phyloP scores from a whole-genome alignment of 2,888 invertebrate species.

The Tetragnatha montana region DNA sequence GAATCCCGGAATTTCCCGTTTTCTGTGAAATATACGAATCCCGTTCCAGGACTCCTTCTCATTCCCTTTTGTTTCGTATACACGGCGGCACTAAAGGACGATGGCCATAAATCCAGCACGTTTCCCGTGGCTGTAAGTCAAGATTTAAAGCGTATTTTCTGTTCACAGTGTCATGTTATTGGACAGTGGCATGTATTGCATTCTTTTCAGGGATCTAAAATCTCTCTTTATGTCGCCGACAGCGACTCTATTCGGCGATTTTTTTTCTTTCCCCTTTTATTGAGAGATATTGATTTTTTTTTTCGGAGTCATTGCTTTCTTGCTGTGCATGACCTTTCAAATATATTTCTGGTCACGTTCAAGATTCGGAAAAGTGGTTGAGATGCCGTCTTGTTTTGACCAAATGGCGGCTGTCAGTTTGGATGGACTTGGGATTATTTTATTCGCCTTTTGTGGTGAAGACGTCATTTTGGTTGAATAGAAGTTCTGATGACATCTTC shows the following conservation, averaged over 20 bases:
- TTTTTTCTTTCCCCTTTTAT: neutral
- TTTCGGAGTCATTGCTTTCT: constrained; percentile 3
- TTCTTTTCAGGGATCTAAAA: constrained; percentile 32
- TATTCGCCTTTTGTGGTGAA: neutral
- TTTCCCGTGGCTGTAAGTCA: constrained; percentile 44
- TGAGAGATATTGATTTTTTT: constrained; percentile 23
- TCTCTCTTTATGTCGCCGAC: constrained; percentile 7
- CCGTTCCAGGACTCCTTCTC: neutral
- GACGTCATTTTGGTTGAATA: too few species aligned
- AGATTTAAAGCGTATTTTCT: constrained; percentile 52
- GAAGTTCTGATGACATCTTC: neutral
- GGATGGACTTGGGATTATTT: constrained; percentile 3
- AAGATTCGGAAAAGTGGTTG: neutral
- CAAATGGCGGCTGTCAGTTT: neutral
- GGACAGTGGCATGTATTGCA: constrained; percentile 44
- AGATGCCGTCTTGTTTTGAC: neutral
- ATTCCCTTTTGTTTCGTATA: constrained; percentile 20
- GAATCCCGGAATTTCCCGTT: neutral
- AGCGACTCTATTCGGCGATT: neutral
- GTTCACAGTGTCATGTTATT: constrained; percentile 31
- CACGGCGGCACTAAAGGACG: constrained; percentile 19
- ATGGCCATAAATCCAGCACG: constrained; percentile 48
- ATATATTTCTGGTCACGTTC: constrained; percentile 20
- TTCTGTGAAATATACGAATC: too few species aligned
- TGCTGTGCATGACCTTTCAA: neutral